Evolutionary conservation across 1,140 invertebrate genomes (phyloP).

Genomic region (Drosophila sproati): DNA sequence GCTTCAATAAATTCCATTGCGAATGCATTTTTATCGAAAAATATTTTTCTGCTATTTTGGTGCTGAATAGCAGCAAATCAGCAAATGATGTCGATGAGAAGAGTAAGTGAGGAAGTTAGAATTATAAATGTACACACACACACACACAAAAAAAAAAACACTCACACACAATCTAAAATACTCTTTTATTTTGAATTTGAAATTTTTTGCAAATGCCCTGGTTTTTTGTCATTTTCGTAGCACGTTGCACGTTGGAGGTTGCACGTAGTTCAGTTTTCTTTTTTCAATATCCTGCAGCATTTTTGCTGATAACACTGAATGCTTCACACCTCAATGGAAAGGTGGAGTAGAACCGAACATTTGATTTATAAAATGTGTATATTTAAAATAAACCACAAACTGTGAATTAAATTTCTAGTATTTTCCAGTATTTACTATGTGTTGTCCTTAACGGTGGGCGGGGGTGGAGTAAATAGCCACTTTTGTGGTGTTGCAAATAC

Average conservation of each 20-base stretch:
- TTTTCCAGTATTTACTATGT: neutral
- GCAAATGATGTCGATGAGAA: conserved; percentile 20
- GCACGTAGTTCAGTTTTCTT: neutral
- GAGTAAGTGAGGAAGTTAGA: conserved; percentile 1
- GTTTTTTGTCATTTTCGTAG: neutral
- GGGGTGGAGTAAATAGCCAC: neutral
- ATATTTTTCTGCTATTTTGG: conserved; percentile 59
- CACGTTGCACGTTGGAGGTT: neutral
- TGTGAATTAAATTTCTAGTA: conserved; percentile 5
- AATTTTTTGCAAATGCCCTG: conserved; percentile 33
- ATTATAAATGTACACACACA: neutral
- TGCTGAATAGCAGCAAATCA: conserved; percentile 41
- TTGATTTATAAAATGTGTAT: conserved; percentile 12
- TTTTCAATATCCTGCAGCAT: conserved; percentile 40
- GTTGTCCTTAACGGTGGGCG: neutral
- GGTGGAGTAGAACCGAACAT: neutral
- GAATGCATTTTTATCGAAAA: conserved; percentile 78
- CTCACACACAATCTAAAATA: neutral
- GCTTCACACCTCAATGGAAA: conserved; percentile 29
- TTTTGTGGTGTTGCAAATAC: neutral
- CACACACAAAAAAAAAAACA: neutral
- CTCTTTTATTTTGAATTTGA: conserved; percentile 57
- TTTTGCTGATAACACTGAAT: conserved; percentile 14
- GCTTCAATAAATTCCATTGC: conserved; percentile 69
- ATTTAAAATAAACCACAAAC: conserved; percentile 8